phyloP scores from a whole-genome alignment of 1,140 invertebrate species.

The Philopotamus ludificatus region DNA sequence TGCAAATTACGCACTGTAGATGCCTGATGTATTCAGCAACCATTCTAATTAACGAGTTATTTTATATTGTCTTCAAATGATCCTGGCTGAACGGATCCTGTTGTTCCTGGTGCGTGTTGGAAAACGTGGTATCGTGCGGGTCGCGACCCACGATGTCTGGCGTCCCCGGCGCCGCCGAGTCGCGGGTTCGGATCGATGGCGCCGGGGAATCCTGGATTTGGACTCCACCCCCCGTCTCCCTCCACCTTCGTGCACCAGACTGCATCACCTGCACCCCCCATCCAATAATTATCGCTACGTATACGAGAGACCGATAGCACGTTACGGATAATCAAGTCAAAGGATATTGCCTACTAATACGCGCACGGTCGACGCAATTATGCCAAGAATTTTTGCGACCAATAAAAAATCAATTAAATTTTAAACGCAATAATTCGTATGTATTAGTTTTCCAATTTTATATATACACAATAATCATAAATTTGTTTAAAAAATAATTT shows the following conservation, averaged over 20 bases:
- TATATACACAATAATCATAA: too few relatives aligned
- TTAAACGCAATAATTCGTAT: too few relatives aligned
- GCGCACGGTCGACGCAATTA: background rate
- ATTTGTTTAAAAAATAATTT: too few relatives aligned
- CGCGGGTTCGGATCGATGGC: slow-evolving; percentile 15
- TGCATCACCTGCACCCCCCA: background rate
- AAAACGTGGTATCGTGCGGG: slow-evolving; percentile 4
- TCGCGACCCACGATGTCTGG: slow-evolving; percentile 12
- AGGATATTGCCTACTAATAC: background rate
- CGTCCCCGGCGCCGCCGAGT: slow-evolving; percentile 8
- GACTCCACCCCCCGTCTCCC: slow-evolving; percentile 9
- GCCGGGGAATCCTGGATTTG: slow-evolving; percentile 3
- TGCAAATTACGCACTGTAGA: too few relatives aligned
- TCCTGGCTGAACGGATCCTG: too few relatives aligned
- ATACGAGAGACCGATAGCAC: too few relatives aligned
- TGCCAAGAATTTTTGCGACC: background rate
- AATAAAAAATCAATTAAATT: too few relatives aligned
- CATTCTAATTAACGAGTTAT: too few relatives aligned
- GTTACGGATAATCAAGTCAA: too few relatives aligned
- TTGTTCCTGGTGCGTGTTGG: background rate
- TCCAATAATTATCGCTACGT: background rate
- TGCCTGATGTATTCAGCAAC: too few relatives aligned
- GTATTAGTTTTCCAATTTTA: too few relatives aligned
- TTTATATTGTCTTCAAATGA: too few relatives aligned
- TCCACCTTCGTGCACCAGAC: background rate